Evolutionary conservation across 2,888 invertebrate genomes (phyloP).

Genomic region (Pterostichus niger): DNA sequence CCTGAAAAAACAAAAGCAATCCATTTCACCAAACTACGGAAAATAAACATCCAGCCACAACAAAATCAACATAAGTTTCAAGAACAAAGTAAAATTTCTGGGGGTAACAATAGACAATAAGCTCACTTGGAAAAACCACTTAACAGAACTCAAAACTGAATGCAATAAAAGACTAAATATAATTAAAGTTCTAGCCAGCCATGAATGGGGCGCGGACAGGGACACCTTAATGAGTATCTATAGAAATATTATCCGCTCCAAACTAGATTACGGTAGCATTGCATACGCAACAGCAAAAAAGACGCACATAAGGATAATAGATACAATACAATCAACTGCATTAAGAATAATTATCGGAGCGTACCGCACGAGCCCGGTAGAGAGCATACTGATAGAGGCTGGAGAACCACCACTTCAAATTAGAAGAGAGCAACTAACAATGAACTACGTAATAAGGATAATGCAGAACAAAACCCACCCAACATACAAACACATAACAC

Average conservation of each 20-base stretch:
- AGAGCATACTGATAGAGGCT: not conserved
- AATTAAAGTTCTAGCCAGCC: slow-evolving; percentile 26
- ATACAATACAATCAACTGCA: not conserved
- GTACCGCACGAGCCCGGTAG: not conserved
- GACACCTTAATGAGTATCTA: slow-evolving; percentile 9
- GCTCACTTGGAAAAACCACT: slow-evolving; percentile 25
- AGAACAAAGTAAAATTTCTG: slow-evolving; percentile 18
- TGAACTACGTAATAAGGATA: too few species aligned
- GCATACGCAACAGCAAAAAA: slow-evolving; percentile 6
- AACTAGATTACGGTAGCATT: slow-evolving; percentile 9
- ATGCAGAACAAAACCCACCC: too few species aligned
- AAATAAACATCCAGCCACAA: not conserved
- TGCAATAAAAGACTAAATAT: slow-evolving; percentile 34
- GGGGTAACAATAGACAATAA: slow-evolving; percentile 3
- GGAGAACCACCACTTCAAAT: not conserved
- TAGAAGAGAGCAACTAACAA: not conserved
- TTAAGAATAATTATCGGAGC: not conserved
- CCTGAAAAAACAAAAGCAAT: slow-evolving; percentile 48
- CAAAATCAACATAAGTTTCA: not conserved
- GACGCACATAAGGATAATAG: not conserved
- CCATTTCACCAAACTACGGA: slow-evolving; percentile 10
- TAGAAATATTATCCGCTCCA: not conserved
- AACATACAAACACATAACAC: too few species aligned
- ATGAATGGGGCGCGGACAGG: too few species aligned
- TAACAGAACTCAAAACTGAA: slow-evolving; percentile 19